Percentiles rank a stretch among this genome's conserved stretches.
Evolutionary conservation across 2,113 vertebrate genomes (phyloP).

Genomic region (Percopsis transmontana): DNA sequence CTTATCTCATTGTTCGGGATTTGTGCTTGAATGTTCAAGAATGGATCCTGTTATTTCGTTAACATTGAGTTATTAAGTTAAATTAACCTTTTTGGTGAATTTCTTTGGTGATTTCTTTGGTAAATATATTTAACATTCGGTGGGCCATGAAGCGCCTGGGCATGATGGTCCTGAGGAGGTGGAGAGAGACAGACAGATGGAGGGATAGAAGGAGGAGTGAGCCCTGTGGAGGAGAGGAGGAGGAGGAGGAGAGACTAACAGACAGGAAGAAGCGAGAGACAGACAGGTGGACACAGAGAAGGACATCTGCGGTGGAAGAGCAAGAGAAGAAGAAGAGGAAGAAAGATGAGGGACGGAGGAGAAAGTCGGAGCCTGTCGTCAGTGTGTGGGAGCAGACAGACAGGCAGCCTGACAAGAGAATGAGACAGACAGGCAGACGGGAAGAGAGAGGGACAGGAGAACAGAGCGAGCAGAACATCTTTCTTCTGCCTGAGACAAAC

Average conservation of each 20-base stretch:
- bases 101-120: background rate
- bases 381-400: background rate
- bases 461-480: background rate
- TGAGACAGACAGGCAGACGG: background rate
- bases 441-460: slow-evolving; percentile 3
- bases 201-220: slow-evolving; percentile 48
- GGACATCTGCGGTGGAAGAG: background rate
- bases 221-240: slow-evolving; percentile 22
- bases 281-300: background rate
- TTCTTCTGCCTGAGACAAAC: background rate
- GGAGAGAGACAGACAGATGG: slow-evolving; percentile 52
- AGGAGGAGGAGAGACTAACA: slow-evolving; percentile 13
- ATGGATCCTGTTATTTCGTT: no score
- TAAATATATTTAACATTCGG: background rate
- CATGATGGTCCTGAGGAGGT: slow-evolving; percentile 45
- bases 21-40: no score
- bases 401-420: background rate
- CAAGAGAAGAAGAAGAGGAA: slow-evolving; percentile 22
- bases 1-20: no score
- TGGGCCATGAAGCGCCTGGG: slow-evolving; percentile 53
- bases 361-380: background rate
- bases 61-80: background rate
- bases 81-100: background rate
- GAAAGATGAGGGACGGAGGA: slow-evolving; percentile 13
- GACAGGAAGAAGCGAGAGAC: slow-evolving; percentile 11